Base-by-base conservation (phyloP, 2,888 invertebrate species). In the Spodoptera picta region DNA sequence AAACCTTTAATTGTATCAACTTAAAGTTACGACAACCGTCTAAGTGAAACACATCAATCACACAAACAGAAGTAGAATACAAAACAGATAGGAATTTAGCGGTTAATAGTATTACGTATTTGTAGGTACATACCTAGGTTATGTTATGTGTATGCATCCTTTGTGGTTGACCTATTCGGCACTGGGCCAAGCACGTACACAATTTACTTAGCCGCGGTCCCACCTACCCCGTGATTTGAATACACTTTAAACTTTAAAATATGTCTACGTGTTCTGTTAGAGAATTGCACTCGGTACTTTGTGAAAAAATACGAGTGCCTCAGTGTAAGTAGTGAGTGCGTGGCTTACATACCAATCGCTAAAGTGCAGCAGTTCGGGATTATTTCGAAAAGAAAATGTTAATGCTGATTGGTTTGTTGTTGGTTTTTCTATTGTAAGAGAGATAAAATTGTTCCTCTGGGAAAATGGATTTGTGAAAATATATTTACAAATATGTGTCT, bases 141-240 rank as follows among this genome's bases (percentile, higher is more conserved):
- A 78, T 69, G 77, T 73, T 36, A 72, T 75, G 79, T 75, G 83
- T 80, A 81, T 84, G 85, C 83, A 84, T 84, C 84, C 84, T 84
- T 79, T 82, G 84, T 79, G 83, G 86, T 80, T 85, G 91, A 85
- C 87, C 90, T 84, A 90, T 90, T 93, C 90, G 93, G 94, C 93
- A 88, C 70, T 68, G 89, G 81, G 91, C 93, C 93, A 93, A 90
- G 88, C 93, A 92, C 92, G 93, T 93, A 89, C 90, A 91, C 90
- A 92, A 93, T 93, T 93, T 92, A 93, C 92, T 93, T 92, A 93
- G 89, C 86, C 77, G 78, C 83, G 85, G 89, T 84, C 83, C 85
- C 82, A 83, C 81, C 82, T 83, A 82, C 81, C 61, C 82, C 91
- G 90, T 92, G 92, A 90, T 92, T 88, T 87, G 90, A 92, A 93